A percentile compares a stretch with the other conserved stretches of the same genome.
These are phyloP conservation scores for Brachionus rubens DNA, from an alignment of 1,140 invertebrate species.

Conservation along the genomic window DNA sequence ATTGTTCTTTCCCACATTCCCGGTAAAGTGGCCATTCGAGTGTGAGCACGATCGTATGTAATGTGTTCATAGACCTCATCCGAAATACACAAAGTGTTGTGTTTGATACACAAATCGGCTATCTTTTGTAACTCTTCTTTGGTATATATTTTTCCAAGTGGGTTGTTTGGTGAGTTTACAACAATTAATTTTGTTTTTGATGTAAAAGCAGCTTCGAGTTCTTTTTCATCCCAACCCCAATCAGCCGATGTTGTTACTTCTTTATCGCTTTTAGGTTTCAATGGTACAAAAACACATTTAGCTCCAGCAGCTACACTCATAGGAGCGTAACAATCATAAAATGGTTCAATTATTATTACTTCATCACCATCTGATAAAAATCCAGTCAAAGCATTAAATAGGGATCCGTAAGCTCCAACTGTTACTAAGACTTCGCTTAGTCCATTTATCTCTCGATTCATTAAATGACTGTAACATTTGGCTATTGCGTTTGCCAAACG, in stretches of 20 bases:
- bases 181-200: slow-evolving; percentile 89
- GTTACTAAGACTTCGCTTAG: slow-evolving; percentile 81
- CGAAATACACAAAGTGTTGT: slow-evolving; percentile 82
- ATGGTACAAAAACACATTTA: slow-evolving; percentile 77
- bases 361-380: slow-evolving; percentile 78
- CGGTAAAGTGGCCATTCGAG: slow-evolving; percentile 86
- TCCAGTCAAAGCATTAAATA: slow-evolving; percentile 72
- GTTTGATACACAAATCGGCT: slow-evolving; percentile 81
- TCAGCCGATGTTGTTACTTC: slow-evolving; percentile 69
- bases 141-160: slow-evolving; percentile 76
- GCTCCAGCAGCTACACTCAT: slow-evolving; percentile 86
- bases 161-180: slow-evolving; percentile 93
- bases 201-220: slow-evolving; percentile 79
- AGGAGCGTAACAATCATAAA: slow-evolving; percentile 94
- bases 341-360: slow-evolving; percentile 93
- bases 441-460: slow-evolving; percentile 73
- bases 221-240: slow-evolving; percentile 80
- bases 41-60: slow-evolving; percentile 79
- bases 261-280: slow-evolving; percentile 70
- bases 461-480: slow-evolving; percentile 77
- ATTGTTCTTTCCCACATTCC: slow-evolving; percentile 97
- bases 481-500: slow-evolving; percentile 77
- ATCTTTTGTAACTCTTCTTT: slow-evolving; percentile 69
- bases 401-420: slow-evolving; percentile 82
- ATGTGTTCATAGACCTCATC: slow-evolving; percentile 99